Conservation (phyloP, 2,888 invertebrate genomes). For the Eurytoma adleriae region DNA sequence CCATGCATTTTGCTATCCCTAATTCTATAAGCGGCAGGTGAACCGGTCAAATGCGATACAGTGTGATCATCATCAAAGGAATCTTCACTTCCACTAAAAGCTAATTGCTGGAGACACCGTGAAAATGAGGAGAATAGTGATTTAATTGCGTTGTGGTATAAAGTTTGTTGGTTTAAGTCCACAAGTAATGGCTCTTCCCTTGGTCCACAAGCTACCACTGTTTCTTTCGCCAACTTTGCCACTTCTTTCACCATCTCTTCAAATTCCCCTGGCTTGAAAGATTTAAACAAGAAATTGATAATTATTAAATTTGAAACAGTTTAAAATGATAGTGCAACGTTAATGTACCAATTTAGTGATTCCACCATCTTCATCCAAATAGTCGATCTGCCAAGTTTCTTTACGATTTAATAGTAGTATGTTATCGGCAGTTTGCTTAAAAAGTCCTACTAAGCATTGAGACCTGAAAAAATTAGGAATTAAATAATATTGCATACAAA, state of each 20-base stretch:
- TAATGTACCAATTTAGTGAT: conserved; percentile 86
- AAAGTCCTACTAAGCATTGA: conserved; percentile 89
- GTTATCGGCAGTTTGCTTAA: conserved; percentile 89
- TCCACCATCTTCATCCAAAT: conserved; percentile 89
- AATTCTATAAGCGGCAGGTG: conserved; percentile 77
- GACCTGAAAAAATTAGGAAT: conserved; percentile 74
- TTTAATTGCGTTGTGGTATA: conserved; percentile 71
- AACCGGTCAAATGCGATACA: conserved; percentile 82
- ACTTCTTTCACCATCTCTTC: conserved; percentile 86
- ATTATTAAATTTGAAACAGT: conserved; percentile 1
- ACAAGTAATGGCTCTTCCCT: conserved; percentile 81
- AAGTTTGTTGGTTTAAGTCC: conserved; percentile 74
- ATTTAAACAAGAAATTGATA: conserved; percentile 17
- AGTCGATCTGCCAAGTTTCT: conserved; percentile 92
- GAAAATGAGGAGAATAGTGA: conserved; percentile 70
- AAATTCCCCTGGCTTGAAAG: conserved; percentile 82
- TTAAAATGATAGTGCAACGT: conserved; percentile 26
- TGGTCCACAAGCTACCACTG: conserved; percentile 84
- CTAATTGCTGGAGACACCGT: conserved; percentile 84
- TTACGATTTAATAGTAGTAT: conserved; percentile 83
- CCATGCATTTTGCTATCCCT: conserved; percentile 70
- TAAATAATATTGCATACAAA: no score
- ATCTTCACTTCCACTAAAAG: conserved; percentile 83
- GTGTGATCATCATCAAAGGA: conserved; percentile 78
- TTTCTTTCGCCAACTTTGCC: conserved; percentile 83